Evolutionary conservation across 2,888 invertebrate species (phyloP), one percentile per base, ranked within the genome.

Genomic region (Himalopsyche kuldschensis): DNA sequence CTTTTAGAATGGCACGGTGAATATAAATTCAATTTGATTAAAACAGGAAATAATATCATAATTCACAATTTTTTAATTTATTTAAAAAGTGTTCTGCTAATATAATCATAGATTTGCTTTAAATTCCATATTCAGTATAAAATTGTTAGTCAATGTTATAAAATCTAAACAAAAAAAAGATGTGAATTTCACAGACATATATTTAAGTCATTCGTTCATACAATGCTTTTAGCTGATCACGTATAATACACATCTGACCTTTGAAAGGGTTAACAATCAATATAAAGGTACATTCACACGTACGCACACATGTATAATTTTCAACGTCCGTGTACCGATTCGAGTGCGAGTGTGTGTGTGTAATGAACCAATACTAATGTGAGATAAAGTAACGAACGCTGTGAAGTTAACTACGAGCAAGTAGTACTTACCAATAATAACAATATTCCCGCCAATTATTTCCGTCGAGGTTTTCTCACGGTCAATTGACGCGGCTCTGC

Each of bases 401-500:
- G 55, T 55, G 55, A 55, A 55, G 55, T 55, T 55, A 55, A 55
- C 55, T 55, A 55, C 55, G 55, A 24, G 55, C 24, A 55, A 55
- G 55, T 55, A 55, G 55, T 55, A 55, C 55, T 55, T 55, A 55
- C 55, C 55, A 55, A 55, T 55, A 55, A 55, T 55, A 55, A 55
- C 55, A 79, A 80, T 84, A 80, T 80, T 81, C 87, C 79, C 69
- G 81, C 81, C 88, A 89, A 87, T 89, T 89, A 89, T 90, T 89
- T 90, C 89, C 90, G 89, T 88, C 88, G 90, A 89, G 90, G 89
- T 90, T 91, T 91, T 92, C 92, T 91, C 91, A 92, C 91, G 91
- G 90, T 91, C 78, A 75, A 32, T 32, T 75, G 55, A 55, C 55
- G 55, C 48, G 48, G 48, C 55, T 55, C n/a, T 55, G 20, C 55